A percentile compares a stretch with the other conserved stretches of the same genome.
Evolutionary conservation across 2,113 vertebrate genomes (phyloP).

Genomic region (Daubentonia madagascariensis): DNA sequence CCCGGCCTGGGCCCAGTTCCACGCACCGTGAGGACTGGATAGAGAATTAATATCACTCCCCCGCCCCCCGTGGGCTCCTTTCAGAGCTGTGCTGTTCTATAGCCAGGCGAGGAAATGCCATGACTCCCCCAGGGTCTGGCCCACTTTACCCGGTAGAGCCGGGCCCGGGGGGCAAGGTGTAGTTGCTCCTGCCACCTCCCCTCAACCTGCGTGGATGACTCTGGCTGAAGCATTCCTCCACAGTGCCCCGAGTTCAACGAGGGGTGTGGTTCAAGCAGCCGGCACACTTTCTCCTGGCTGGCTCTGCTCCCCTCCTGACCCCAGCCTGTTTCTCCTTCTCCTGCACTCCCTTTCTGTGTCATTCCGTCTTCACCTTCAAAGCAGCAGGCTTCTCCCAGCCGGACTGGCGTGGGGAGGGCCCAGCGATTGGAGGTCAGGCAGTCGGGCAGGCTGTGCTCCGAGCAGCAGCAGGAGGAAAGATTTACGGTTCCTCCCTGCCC

Average conservation of each 20-base stretch:
- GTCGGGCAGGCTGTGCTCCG: slow-evolving; percentile 12
- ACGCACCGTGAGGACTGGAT: rapidly evolving
- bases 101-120: neutral
- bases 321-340: neutral
- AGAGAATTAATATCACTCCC: neutral
- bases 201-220: neutral
- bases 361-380: neutral
- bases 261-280: too few relatives aligned
- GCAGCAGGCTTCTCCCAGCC: neutral
- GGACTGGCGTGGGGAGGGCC: neutral
- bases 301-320: neutral
- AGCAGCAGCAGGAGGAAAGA: neutral
- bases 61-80: neutral
- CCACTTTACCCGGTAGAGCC: neutral
- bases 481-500: slow-evolving; percentile 34
- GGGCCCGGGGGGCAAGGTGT: neutral
- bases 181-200: neutral
- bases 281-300: neutral
- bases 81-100: neutral
- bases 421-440: slow-evolving; percentile 23
- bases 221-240: neutral
- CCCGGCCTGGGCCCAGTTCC: neutral
- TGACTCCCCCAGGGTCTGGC: neutral
- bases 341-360: too few relatives aligned
- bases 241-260: neutral